Conservation (phyloP, 2,113 vertebrate genomes). For the Hiodon alosoides region DNA sequence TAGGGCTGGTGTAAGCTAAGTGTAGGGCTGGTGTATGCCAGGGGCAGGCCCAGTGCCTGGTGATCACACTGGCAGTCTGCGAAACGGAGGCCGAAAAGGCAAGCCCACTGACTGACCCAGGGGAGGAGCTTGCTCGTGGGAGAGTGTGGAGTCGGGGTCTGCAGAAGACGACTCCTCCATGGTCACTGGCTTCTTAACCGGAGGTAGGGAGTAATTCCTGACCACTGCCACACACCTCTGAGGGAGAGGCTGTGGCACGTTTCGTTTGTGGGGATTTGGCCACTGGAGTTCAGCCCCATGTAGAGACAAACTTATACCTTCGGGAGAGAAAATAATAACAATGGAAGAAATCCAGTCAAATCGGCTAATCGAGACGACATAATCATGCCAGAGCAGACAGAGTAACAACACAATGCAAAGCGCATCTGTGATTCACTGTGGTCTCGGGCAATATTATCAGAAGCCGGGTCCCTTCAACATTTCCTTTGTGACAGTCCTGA, state of each 20-base stretch:
- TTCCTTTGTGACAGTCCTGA: neutral
- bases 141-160: conserved; percentile 54
- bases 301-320: conserved; percentile 86
- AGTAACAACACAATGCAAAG: neutral
- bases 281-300: conserved; percentile 82
- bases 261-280: conserved; percentile 69
- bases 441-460: neutral
- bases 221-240: conserved; percentile 61
- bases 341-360: conserved; percentile 13
- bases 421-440: neutral
- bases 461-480: neutral
- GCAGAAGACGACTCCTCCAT: conserved; percentile 82
- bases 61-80: too few species aligned
- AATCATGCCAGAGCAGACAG: neutral
- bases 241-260: conserved; percentile 60
- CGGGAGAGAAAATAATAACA: conserved; percentile 42
- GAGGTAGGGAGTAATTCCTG: conserved; percentile 60
- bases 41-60: neutral
- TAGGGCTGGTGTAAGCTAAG: neutral
- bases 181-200: conserved; percentile 62
- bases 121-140: conserved; percentile 64
- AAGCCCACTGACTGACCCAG: conserved; percentile 54
- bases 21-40: neutral
- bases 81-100: too few species aligned
- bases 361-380: neutral